phyloP scores from a whole-genome alignment of 2,797 vertebrate genomes.

The Pseudochromis fuscus region DNA sequence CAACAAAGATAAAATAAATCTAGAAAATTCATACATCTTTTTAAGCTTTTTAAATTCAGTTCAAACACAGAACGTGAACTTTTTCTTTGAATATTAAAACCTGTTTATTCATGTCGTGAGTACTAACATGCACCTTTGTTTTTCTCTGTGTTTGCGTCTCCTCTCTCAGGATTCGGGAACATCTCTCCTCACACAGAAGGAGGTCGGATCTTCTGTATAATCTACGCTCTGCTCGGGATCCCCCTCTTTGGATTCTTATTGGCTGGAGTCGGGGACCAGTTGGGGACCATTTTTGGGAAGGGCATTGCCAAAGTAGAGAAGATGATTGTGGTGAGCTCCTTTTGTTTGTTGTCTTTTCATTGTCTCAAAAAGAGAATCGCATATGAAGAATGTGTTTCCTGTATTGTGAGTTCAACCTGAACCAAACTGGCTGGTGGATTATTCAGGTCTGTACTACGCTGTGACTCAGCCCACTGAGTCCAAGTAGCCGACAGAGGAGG shows the following conservation, averaged over 20 bases:
- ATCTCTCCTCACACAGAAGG: conserved; percentile 97
- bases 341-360: neutral
- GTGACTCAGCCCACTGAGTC: too few relatives aligned
- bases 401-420: too few relatives aligned
- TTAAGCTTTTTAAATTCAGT: too few relatives aligned
- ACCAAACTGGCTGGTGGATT: neutral
- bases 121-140: neutral
- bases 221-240: conserved; percentile 97
- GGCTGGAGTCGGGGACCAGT: conserved; percentile 97
- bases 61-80: too few relatives aligned
- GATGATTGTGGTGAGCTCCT: conserved; percentile 92
- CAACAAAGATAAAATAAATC: too few relatives aligned
- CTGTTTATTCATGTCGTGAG: too few relatives aligned
- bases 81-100: too few relatives aligned
- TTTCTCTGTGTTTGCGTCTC: conserved; percentile 12
- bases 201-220: conserved; percentile 97
- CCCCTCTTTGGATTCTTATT: conserved; percentile 97
- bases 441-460: too few relatives aligned
- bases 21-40: too few relatives aligned
- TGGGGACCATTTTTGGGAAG: conserved; percentile 98
- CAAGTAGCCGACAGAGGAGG: conserved; percentile 1
- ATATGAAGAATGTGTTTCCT: neutral
- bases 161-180: conserved; percentile 93
- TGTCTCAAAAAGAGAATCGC: neutral
- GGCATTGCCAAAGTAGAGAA: conserved; percentile 97